Percentiles rank a stretch among this genome's conserved stretches.
These are phyloP conservation scores for Cyclura pinguis DNA, from an alignment of 2,797 vertebrate species.

Conservation along the genomic window DNA sequence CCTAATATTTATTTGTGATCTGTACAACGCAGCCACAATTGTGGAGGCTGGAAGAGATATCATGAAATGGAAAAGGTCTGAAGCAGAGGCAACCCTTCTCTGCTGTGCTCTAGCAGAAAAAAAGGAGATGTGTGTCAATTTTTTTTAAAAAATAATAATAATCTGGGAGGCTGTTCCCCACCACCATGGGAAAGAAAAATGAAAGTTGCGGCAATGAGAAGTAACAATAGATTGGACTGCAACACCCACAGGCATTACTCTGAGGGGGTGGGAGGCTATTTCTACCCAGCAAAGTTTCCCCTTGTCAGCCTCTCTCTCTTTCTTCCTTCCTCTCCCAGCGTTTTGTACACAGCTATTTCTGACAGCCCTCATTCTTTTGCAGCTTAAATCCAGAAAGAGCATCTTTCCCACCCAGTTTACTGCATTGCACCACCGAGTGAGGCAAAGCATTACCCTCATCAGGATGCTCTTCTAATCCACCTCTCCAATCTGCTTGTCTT, in stretches of 20 bases:
- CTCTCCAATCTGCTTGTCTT: constrained; percentile 76
- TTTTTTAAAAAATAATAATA: no score
- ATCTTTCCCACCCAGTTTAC: constrained; percentile 77
- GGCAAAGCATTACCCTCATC: constrained; percentile 79
- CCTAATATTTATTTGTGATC: neutral
- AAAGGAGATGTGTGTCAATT: neutral
- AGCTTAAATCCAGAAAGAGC: constrained; percentile 75
- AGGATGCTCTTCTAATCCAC: constrained; percentile 81
- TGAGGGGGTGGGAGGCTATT: constrained; percentile 43
- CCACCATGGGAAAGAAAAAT: constrained; percentile 52
- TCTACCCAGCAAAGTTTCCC: constrained; percentile 50
- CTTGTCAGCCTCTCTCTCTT: constrained; percentile 46
- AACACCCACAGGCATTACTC: constrained; percentile 45
- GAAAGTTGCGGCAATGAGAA: constrained; percentile 66
- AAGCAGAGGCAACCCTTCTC: constrained; percentile 9
- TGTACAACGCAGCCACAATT: neutral
- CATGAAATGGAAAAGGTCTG: neutral
- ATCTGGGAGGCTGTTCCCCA: no score
- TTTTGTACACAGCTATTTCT: constrained; percentile 56
- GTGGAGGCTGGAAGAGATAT: neutral
- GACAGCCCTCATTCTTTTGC: constrained; percentile 64
- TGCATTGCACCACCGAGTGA: constrained; percentile 84
- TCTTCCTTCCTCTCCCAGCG: constrained; percentile 39
- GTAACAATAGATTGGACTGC: constrained; percentile 50
- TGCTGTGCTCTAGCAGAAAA: neutral